These are phyloP conservation scores for Oithona nana DNA, from an alignment of 2,888 invertebrate genomes.

Conservation along the genomic window DNA sequence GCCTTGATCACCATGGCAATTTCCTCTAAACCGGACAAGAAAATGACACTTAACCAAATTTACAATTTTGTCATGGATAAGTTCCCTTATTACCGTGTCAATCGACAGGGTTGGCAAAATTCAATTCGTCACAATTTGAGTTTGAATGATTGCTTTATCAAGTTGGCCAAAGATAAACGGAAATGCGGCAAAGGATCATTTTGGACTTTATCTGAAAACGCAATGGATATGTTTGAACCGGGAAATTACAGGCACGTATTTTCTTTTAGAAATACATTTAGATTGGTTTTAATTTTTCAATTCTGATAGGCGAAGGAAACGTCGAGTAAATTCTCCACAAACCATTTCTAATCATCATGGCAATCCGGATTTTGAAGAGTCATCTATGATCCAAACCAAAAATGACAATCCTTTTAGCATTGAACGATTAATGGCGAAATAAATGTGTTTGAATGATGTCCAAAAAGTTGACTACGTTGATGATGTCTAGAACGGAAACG, in stretches of 20 bases:
- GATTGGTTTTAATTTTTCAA: no score
- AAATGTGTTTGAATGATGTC: no score
- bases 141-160: not conserved
- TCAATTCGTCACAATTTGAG: not conserved
- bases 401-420: not conserved
- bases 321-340: not conserved
- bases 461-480: no score
- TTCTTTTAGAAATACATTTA: not conserved
- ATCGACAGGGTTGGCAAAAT: conserved; percentile 5
- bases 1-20: conserved; percentile 2
- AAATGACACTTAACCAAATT: conserved; percentile 2
- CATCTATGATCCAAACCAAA: not conserved
- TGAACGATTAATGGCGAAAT: not conserved
- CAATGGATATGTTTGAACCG: not conserved
- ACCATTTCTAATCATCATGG: not conserved
- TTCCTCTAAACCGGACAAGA: not conserved
- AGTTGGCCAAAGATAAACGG: not conserved
- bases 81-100: not conserved
- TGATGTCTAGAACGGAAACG: no score
- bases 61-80: not conserved
- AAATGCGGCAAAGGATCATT: not conserved
- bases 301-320: not conserved
- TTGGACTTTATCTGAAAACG: not conserved
- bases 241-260: not conserved
- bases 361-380: no score